These are phyloP conservation scores for Burhinus bistriatus DNA, from an alignment of 2,113 vertebrate genomes.

Conservation along the genomic window DNA sequence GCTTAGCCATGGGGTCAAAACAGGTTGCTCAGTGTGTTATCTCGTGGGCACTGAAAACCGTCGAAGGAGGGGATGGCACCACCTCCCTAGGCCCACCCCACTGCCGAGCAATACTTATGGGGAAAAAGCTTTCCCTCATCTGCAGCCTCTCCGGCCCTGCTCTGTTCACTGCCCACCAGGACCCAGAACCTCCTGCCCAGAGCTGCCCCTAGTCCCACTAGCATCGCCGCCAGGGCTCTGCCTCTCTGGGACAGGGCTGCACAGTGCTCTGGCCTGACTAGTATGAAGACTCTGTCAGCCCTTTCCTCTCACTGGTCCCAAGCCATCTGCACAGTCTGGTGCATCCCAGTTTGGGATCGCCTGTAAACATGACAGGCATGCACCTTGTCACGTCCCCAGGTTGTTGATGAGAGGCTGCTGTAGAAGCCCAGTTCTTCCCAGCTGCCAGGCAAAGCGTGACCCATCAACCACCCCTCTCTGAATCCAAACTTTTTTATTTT, in stretches of 20 bases:
- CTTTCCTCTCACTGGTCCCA: background rate
- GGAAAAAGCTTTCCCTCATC: background rate
- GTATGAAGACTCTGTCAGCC: rapidly evolving
- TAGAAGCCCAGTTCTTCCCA: background rate
- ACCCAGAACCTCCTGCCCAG: background rate
- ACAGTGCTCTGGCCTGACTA: background rate
- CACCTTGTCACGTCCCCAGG: background rate
- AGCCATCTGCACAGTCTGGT: background rate
- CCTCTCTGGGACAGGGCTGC: background rate
- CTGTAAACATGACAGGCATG: background rate
- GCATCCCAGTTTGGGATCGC: background rate
- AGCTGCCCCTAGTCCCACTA: background rate
- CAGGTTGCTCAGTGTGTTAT: background rate
- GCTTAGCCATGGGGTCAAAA: background rate
- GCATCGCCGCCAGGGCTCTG: rapidly evolving
- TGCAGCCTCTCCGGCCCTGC: background rate
- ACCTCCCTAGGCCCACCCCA: rapidly evolving
- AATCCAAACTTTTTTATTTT: background rate
- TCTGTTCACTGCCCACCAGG: background rate
- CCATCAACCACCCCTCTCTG: rapidly evolving
- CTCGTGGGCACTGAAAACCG: rapidly evolving
- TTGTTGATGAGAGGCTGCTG: background rate
- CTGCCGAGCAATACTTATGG: background rate
- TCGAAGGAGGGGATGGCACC: background rate
- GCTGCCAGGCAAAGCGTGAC: background rate